Percentiles rank a stretch among this genome's conserved stretches.
Evolutionary conservation across 2,113 vertebrate genomes (phyloP).

Genomic region (Hipposideros armiger): DNA sequence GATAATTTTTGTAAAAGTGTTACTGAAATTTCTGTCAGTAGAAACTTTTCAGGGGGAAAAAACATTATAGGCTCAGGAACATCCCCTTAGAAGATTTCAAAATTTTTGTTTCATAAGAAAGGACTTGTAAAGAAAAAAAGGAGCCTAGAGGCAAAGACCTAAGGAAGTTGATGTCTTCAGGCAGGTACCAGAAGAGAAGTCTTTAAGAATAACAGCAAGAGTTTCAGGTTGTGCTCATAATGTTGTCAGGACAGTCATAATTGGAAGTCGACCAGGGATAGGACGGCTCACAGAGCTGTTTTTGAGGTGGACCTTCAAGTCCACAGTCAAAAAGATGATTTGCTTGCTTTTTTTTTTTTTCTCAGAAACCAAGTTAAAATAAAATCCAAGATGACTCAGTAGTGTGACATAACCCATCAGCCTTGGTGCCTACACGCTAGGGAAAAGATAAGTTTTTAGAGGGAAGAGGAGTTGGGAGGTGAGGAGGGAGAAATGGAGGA

Average conservation of each 20-base stretch:
- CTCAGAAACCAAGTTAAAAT: conserved; percentile 13
- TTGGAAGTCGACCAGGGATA: not conserved
- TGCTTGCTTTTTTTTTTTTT: not conserved
- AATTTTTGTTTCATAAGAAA: conserved; percentile 28
- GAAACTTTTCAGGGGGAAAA: not conserved
- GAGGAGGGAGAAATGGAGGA: not conserved
- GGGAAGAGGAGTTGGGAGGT: not conserved
- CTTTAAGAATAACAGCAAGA: not conserved
- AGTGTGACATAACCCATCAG: not conserved
- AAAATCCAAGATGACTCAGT: not conserved
- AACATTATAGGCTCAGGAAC: conserved; percentile 11
- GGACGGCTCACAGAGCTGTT: not conserved
- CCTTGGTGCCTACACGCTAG: not conserved
- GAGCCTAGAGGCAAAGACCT: conserved; percentile 42
- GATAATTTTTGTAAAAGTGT: not conserved
- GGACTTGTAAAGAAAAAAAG: not conserved
- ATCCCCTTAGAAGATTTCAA: not conserved
- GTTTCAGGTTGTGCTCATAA: not conserved
- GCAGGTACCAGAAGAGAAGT: not conserved
- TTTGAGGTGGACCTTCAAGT: not conserved
- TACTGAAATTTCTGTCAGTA: conserved; percentile 9
- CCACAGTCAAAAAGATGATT: not conserved
- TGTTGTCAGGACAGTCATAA: not conserved
- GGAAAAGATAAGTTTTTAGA: not conserved
- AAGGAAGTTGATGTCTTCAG: not conserved